These are phyloP conservation scores for Cosmia pyralina DNA, from an alignment of 2,888 invertebrate species.

Conservation along the genomic window DNA sequence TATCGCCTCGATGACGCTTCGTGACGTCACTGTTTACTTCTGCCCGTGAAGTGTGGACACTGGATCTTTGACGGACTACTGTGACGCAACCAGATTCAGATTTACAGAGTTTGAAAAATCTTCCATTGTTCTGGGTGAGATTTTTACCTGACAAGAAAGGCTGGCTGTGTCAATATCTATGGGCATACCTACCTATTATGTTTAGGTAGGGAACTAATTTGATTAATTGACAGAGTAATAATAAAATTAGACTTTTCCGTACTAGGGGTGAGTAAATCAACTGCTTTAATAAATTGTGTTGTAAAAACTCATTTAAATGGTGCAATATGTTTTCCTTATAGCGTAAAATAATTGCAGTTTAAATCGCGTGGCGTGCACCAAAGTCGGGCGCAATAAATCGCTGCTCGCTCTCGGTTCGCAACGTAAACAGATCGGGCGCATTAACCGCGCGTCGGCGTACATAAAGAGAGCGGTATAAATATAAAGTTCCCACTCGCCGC, in stretches of 20 bases:
- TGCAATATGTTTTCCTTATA: conserved; percentile 86
- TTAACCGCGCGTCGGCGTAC: conserved; percentile 90
- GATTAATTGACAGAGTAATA: conserved; percentile 21
- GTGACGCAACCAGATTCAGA: conserved; percentile 72
- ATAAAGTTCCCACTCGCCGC: conserved; percentile 89
- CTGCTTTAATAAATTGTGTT: conserved; percentile 69
- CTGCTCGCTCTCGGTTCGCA: conserved; percentile 77
- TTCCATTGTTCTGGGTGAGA: background rate
- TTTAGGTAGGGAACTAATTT: background rate
- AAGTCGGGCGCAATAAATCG: conserved; percentile 88
- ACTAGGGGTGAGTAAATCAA: conserved; percentile 44
- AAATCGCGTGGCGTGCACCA: conserved; percentile 86
- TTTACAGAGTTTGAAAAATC: conserved; percentile 39
- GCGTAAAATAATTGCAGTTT: conserved; percentile 89
- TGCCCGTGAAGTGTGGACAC: conserved; percentile 79
- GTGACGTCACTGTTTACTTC: conserved; percentile 90
- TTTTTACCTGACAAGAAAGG: background rate
- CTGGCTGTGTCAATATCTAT: background rate
- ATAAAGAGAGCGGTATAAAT: conserved; percentile 90
- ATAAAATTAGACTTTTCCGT: conserved; percentile 2
- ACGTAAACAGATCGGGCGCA: conserved; percentile 90
- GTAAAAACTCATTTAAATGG: conserved; percentile 80
- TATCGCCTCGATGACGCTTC: conserved; percentile 89
- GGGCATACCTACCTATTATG: background rate
- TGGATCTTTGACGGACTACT: conserved; percentile 76